phyloP scores from a whole-genome alignment of 2,888 invertebrate species.

The Drosophila acutilabella region DNA sequence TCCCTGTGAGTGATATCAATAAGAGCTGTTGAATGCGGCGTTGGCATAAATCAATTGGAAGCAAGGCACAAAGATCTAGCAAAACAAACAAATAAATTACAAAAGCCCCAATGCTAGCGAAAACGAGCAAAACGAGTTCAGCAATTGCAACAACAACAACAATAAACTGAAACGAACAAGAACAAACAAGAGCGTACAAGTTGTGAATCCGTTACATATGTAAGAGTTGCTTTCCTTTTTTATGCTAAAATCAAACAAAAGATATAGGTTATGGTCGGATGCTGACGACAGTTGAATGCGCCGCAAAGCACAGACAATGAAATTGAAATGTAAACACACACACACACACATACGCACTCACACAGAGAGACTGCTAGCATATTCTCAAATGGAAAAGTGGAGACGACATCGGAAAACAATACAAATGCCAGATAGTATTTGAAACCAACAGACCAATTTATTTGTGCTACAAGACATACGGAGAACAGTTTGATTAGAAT shows the following conservation, averaged over 20 bases:
- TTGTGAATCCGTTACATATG: conserved; percentile 67
- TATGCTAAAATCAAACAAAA: conserved; percentile 70
- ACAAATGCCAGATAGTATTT: conserved; percentile 7
- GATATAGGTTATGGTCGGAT: conserved; percentile 52
- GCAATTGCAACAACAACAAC: conserved; percentile 11
- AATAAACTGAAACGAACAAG: conserved; percentile 14
- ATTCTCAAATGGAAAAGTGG: neutral
- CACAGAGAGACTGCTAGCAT: conserved; percentile 1
- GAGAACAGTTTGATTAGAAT: conserved; percentile 13
- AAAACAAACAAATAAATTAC: conserved; percentile 75
- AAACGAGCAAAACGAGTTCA: conserved; percentile 42
- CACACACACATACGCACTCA: neutral
- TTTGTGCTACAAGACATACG: conserved; percentile 3
- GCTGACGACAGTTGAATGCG: conserved; percentile 63
- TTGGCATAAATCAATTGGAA: conserved; percentile 70
- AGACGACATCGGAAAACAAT: neutral
- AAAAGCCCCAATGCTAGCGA: conserved; percentile 46
- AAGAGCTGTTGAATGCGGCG: conserved; percentile 42
- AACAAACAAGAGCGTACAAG: conserved; percentile 3
- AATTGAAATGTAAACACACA: conserved; percentile 41
- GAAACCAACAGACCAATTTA: conserved; percentile 12
- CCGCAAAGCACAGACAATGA: conserved; percentile 35
- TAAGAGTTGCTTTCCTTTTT: conserved; percentile 60
- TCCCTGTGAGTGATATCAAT: conserved; percentile 50
- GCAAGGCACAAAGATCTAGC: conserved; percentile 48